Percentiles rank a stretch among this genome's conserved stretches.
Conservation (phyloP, 2,888 invertebrate genomes). For the Machimus rusticus region DNA sequence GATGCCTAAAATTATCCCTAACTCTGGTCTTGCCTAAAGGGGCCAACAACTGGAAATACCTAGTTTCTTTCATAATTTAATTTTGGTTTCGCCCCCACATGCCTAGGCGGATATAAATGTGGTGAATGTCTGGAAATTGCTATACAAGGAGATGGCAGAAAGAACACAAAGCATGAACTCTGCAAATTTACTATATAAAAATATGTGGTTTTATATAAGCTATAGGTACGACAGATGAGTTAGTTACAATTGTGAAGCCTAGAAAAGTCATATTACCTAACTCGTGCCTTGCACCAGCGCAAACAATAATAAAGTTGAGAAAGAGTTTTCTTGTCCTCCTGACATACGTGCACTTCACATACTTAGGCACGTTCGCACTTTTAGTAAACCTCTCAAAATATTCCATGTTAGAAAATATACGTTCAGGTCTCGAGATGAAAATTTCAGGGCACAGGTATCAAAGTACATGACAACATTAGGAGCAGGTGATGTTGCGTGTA, state of each 20-base stretch:
- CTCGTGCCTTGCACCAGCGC: constrained; percentile 21
- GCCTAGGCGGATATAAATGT: not conserved
- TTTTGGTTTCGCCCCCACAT: not conserved
- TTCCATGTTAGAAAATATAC: not conserved
- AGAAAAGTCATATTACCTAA: not conserved
- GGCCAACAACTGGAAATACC: not conserved
- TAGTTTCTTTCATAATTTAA: constrained; percentile 22
- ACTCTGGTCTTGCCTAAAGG: not conserved
- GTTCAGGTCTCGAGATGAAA: not conserved
- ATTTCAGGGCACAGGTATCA: not conserved
- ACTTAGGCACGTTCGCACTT: constrained; percentile 24
- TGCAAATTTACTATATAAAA: not conserved
- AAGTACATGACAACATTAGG: not conserved
- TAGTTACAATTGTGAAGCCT: constrained; percentile 4
- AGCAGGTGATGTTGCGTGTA: constrained; percentile 5
- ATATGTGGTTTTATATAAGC: not conserved
- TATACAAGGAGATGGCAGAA: not conserved
- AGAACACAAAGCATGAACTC: not conserved
- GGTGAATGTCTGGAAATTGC: not conserved
- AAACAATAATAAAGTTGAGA: constrained; percentile 21
- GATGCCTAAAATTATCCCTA: constrained; percentile 16
- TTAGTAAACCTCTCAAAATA: constrained; percentile 10
- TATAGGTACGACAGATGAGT: not conserved
- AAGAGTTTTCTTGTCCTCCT: constrained; percentile 22
- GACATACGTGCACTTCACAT: constrained; percentile 20